These are phyloP conservation scores for Hydropsyche tenuis DNA, from an alignment of 1,140 invertebrate genomes.

Conservation along the genomic window DNA sequence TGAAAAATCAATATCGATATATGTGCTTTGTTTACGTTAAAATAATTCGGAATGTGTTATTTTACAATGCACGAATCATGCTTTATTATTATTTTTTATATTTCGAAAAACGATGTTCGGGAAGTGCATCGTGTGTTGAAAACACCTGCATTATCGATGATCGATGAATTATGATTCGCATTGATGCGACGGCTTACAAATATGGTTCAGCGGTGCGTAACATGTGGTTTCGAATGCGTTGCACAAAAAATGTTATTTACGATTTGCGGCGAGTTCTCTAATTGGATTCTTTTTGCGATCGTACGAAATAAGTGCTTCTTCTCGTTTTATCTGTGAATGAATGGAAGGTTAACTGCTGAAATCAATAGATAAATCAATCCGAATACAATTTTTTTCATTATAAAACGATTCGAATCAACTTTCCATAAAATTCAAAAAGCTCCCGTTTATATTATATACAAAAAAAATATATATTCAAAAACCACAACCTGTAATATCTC, in stretches of 20 bases:
- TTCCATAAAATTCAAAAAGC: no score
- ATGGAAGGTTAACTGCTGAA: neutral
- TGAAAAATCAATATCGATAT: neutral
- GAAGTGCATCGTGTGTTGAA: neutral
- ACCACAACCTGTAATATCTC: no score
- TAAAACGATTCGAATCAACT: no score
- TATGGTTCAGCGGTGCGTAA: constrained; percentile 34
- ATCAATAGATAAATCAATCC: neutral
- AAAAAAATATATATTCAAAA: no score
- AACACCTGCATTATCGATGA: neutral
- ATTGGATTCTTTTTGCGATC: constrained; percentile 9
- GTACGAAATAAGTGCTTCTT: neutral
- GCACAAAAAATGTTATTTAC: constrained; percentile 13
- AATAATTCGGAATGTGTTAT: no score
- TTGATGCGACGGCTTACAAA: neutral
- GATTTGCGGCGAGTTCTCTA: constrained; percentile 21
- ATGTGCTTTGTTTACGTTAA: neutral
- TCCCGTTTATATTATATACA: no score
- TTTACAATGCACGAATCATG: no score
- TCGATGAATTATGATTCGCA: constrained; percentile 12
- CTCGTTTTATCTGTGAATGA: no score
- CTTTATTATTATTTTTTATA: no score
- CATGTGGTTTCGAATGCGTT: constrained; percentile 27
- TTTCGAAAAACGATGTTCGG: no score
- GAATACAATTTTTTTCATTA: no score